Percentiles rank a stretch among this genome's conserved stretches.
Conservation (phyloP, 2,888 invertebrate species). For the Terebella lapidaria region DNA sequence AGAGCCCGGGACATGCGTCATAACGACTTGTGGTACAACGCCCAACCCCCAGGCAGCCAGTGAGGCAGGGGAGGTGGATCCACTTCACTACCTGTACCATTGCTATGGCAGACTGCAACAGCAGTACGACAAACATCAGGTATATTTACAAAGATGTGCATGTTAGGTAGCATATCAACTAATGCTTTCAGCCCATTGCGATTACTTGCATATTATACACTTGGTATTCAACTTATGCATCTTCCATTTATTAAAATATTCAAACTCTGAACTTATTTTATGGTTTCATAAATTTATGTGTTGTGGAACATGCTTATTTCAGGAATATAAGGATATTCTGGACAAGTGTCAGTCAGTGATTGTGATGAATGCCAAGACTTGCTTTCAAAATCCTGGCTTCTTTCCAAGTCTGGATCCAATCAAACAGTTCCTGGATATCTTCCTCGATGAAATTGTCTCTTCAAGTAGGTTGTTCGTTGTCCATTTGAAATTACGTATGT, state of each 20-base stretch:
- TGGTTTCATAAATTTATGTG: too few species aligned
- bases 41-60: slow-evolving; percentile 22
- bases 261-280: too few species aligned
- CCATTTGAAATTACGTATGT: too few species aligned
- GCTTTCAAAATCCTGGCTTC: slow-evolving; percentile 20
- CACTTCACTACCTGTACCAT: slow-evolving; percentile 38
- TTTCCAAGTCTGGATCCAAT: slow-evolving; percentile 9
- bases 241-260: too few species aligned
- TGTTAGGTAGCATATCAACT: too few species aligned
- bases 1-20: slow-evolving; percentile 23
- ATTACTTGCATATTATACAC: too few species aligned
- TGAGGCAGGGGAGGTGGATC: slow-evolving; percentile 33
- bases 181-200: too few species aligned
- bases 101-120: slow-evolving; percentile 25
- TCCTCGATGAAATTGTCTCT: slow-evolving; percentile 4
- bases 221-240: too few species aligned
- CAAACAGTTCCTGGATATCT: slow-evolving; percentile 14
- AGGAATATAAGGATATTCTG: neutral
- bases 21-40: slow-evolving; percentile 16
- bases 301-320: neutral
- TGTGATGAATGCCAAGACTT: slow-evolving; percentile 1
- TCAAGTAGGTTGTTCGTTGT: too few species aligned
- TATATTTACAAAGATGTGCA: neutral
- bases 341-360: slow-evolving; percentile 8
- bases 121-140: neutral